Evolutionary conservation across 2,113 vertebrate genomes (phyloP).

Genomic region (Pontoporia blainvillei): DNA sequence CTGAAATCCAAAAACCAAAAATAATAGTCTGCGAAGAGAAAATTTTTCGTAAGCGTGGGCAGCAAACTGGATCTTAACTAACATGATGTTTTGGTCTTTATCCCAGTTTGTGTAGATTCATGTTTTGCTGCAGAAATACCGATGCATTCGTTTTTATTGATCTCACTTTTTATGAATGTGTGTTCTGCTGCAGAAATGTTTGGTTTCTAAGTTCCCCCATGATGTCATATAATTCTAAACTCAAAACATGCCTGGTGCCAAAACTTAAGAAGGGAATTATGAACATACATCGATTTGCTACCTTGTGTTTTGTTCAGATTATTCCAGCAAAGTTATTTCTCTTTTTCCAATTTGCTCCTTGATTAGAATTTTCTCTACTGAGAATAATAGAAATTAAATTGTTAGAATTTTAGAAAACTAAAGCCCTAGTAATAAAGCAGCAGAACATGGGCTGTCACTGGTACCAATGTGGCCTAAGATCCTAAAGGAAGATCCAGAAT

Average conservation of each 20-base stretch:
- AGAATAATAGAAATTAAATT: background rate
- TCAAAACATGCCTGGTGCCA: background rate
- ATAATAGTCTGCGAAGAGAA: background rate
- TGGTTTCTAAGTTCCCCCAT: background rate
- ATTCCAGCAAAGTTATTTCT: background rate
- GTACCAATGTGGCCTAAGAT: background rate
- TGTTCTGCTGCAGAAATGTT: background rate
- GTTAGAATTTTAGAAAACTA: background rate
- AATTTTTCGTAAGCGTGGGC: background rate
- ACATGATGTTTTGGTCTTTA: background rate
- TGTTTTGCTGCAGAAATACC: background rate
- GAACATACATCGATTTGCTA: background rate
- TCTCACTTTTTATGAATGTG: background rate
- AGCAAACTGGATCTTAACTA: background rate
- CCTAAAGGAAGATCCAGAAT: background rate
- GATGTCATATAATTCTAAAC: background rate
- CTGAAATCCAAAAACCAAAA: background rate
- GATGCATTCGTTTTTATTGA: background rate
- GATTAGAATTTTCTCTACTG: background rate
- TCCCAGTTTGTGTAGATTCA: background rate
- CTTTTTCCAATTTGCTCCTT: background rate
- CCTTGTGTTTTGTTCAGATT: background rate
- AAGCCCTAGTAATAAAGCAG: background rate
- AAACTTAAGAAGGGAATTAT: background rate
- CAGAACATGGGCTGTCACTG: background rate